A percentile compares a stretch with the other conserved stretches of the same genome.
Conservation (phyloP, 2,888 invertebrate genomes). For the Empis stercorea region DNA sequence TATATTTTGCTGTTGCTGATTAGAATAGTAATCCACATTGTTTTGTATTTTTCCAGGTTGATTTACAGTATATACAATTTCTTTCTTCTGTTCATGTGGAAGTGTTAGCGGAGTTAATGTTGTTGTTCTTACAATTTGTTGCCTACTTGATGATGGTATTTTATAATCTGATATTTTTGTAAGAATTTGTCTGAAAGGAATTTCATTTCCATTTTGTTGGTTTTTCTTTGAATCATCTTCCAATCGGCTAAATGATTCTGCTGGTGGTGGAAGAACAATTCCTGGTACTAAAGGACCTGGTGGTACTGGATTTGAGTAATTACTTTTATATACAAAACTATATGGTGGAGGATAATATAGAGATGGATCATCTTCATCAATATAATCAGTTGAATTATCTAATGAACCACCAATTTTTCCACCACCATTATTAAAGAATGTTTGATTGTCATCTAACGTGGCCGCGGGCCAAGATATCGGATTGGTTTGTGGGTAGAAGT, state of each 20-base stretch:
- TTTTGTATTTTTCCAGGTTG: not conserved
- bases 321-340: conserved; percentile 70
- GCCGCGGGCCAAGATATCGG: not conserved
- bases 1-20: not conserved
- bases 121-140: conserved; percentile 30
- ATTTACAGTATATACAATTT: conserved; percentile 1
- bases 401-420: conserved; percentile 13
- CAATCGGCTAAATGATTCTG: conserved; percentile 68
- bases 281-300: conserved; percentile 81
- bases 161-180: conserved; percentile 22
- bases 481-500: conserved; percentile 30
- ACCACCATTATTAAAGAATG: conserved; percentile 22
- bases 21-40: not conserved
- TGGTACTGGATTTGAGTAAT: conserved; percentile 60
- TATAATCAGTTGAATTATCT: conserved; percentile 54
- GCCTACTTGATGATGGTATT: conserved; percentile 33
- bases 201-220: conserved; percentile 15
- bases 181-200: conserved; percentile 22
- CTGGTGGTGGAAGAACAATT: conserved; percentile 76
- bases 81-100: conserved; percentile 35
- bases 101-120: conserved; percentile 30
- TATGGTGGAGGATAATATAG: conserved; percentile 86
- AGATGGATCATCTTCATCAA: conserved; percentile 84
- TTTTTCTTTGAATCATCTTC: conserved; percentile 39
- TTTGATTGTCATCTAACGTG: conserved; percentile 24